phyloP scores from a whole-genome alignment of 2,797 vertebrate genomes.

The Myotis vivesi region DNA sequence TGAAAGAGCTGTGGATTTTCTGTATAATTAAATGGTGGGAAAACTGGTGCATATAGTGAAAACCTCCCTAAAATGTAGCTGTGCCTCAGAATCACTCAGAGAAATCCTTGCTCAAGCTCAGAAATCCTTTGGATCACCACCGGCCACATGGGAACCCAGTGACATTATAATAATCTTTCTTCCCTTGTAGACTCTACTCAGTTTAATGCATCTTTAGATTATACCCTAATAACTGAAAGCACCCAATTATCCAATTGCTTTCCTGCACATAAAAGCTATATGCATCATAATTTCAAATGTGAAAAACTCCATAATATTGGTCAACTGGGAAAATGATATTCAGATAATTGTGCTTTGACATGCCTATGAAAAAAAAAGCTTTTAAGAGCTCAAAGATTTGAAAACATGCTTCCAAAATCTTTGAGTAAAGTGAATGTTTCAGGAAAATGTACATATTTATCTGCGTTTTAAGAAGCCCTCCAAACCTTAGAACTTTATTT shows the following conservation, averaged over 20 bases:
- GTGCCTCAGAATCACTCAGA: not conserved
- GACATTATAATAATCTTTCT: not conserved
- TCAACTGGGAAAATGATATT: not conserved
- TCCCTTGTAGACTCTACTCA: not conserved
- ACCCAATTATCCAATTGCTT: constrained; percentile 9
- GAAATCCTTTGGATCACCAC: not conserved
- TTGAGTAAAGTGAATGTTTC: not conserved
- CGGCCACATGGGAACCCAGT: not conserved
- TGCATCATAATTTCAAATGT: constrained; percentile 28
- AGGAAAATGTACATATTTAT: not conserved
- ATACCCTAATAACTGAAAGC: not conserved
- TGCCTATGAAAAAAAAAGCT: not conserved
- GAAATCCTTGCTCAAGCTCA: not conserved
- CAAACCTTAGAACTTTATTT: not conserved
- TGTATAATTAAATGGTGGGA: not conserved
- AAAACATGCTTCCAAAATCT: not conserved
- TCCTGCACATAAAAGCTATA: not conserved
- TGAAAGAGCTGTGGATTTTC: not conserved
- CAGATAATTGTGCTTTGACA: not conserved
- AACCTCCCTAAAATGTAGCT: not conserved
- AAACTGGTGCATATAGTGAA: not conserved
- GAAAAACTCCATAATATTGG: not conserved
- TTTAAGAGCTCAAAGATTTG: not conserved
- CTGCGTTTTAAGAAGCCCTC: not conserved
- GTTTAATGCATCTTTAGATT: not conserved